phyloP scores from a whole-genome alignment of 2,888 invertebrate genomes.

The Agrotis segetum region DNA sequence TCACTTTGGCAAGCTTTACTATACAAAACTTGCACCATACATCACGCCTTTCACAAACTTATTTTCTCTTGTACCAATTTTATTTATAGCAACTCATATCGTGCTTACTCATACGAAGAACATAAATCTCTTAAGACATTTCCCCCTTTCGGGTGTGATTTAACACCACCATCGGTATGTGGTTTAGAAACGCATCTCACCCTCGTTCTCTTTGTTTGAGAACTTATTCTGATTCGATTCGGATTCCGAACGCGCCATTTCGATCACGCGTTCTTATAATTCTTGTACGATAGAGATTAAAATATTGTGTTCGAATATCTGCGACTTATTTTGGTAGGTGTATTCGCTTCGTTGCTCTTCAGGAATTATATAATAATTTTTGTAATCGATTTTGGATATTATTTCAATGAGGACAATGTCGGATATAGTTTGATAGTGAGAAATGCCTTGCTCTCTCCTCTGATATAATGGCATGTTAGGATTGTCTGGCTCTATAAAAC shows the following conservation, averaged over 20 bases:
- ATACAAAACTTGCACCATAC: constrained; percentile 33
- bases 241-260: constrained; percentile 20
- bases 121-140: constrained; percentile 61
- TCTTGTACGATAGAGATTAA: background rate
- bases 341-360: too few relatives aligned
- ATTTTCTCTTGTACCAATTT: constrained; percentile 34
- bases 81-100: constrained; percentile 30
- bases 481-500: background rate
- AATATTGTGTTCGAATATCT: constrained; percentile 20
- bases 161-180: constrained; percentile 49
- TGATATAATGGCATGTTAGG: too few relatives aligned
- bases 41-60: constrained; percentile 40
- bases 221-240: constrained; percentile 56
- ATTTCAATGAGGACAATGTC: too few relatives aligned
- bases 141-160: constrained; percentile 60
- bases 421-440: too few relatives aligned
- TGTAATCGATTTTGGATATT: too few relatives aligned
- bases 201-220: constrained; percentile 25
- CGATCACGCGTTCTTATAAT: constrained; percentile 7
- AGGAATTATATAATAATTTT: too few relatives aligned
- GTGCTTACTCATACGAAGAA: constrained; percentile 41
- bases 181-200: constrained; percentile 46
- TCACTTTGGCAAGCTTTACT: constrained; percentile 18
- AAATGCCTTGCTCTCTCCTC: too few relatives aligned
- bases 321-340: constrained; percentile 3